Percentiles rank a stretch among this genome's conserved stretches.
phyloP scores from a whole-genome alignment of 1,140 invertebrate species.

The Grapholita molesta region DNA sequence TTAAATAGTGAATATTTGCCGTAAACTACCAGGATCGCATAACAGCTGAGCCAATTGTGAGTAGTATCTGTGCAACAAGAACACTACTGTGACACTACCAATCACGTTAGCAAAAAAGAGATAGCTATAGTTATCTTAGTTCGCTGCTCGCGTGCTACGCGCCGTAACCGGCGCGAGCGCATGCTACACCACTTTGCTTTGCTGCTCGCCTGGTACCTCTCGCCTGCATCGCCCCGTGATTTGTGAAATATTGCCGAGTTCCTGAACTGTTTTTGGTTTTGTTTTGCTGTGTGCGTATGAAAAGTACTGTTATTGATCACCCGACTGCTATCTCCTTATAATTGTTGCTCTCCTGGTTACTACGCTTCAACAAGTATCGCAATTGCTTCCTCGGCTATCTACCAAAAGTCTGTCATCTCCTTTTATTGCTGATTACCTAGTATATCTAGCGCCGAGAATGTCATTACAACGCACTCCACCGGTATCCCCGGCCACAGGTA shows the following conservation, averaged over 20 bases:
- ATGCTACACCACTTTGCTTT: neutral
- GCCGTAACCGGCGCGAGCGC: neutral
- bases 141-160: neutral
- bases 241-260: too few relatives aligned
- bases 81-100: too few relatives aligned
- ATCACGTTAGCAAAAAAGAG: neutral
- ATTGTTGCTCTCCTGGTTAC: neutral
- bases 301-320: too few relatives aligned
- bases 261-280: too few relatives aligned
- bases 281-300: too few relatives aligned
- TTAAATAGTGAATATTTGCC: neutral
- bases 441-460: neutral
- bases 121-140: neutral
- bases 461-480: neutral
- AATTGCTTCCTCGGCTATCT: too few relatives aligned
- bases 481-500: neutral
- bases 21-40: neutral
- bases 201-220: too few relatives aligned
- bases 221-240: neutral
- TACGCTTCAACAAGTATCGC: too few relatives aligned
- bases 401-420: neutral
- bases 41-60: neutral
- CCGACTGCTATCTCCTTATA: neutral
- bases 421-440: neutral
- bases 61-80: neutral